These are phyloP conservation scores for Lathamus discolor DNA, from an alignment of 2,113 vertebrate genomes.

Conservation along the genomic window DNA sequence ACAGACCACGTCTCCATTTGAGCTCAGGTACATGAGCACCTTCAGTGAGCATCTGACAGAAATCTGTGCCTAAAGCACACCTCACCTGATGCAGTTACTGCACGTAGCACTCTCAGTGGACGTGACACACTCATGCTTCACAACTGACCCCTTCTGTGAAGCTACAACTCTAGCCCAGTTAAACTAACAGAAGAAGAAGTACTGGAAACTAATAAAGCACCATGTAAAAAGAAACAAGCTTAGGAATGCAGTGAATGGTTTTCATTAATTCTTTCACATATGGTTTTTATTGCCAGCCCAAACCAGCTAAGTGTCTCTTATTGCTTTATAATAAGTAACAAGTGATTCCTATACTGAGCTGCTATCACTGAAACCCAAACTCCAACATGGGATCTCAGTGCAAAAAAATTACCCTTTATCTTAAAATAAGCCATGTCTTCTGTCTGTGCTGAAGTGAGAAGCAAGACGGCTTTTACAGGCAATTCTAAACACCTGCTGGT, in stretches of 20 bases:
- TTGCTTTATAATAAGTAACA: slow-evolving; percentile 21
- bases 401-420: slow-evolving; percentile 10
- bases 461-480: neutral
- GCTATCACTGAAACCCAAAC: slow-evolving; percentile 6
- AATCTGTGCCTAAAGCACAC: neutral
- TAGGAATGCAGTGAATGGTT: slow-evolving; percentile 15
- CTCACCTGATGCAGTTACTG: neutral
- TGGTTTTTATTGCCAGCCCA: slow-evolving; percentile 28
- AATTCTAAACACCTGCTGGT: slow-evolving; percentile 28
- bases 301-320: neutral
- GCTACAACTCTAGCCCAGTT: neutral
- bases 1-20: neutral
- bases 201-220: slow-evolving; percentile 21
- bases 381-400: neutral
- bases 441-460: slow-evolving; percentile 13
- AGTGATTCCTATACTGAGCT: neutral
- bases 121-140: neutral
- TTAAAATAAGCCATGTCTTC: neutral
- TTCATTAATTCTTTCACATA: slow-evolving; percentile 51
- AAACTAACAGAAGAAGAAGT: slow-evolving; percentile 15
- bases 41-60: neutral
- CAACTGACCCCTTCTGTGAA: rapidly evolving
- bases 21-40: neutral
- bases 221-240: slow-evolving; percentile 4
- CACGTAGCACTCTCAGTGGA: neutral